Evolutionary conservation across 2,888 invertebrate genomes (phyloP).

Genomic region (Cerastis rubricosa): DNA sequence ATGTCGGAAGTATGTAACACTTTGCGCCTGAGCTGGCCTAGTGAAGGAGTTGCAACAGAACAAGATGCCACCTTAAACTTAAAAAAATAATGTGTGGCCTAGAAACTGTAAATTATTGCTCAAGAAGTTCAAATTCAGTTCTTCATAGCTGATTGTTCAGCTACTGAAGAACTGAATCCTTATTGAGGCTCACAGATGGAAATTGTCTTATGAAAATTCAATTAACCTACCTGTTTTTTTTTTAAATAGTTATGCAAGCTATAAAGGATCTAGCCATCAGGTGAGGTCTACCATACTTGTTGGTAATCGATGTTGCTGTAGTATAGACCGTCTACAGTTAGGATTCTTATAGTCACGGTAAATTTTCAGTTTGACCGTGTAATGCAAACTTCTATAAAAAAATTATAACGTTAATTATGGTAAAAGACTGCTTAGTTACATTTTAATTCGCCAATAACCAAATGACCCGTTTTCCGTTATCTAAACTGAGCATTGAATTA

Average conservation of each 20-base stretch:
- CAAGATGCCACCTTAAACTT: neutral
- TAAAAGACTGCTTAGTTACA: neutral
- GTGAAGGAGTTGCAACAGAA: neutral
- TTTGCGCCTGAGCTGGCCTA: neutral
- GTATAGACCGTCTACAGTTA: neutral
- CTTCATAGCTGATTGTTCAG: too few relatives aligned
- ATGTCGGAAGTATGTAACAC: neutral
- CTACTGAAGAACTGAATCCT: too few relatives aligned
- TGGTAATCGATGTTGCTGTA: neutral
- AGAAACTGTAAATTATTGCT: neutral
- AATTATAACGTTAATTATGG: neutral
- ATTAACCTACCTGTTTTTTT: neutral
- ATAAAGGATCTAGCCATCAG: neutral
- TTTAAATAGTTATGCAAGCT: too few relatives aligned
- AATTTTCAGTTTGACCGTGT: too few relatives aligned
- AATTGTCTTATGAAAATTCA: neutral
- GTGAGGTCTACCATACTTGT: neutral
- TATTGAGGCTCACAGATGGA: neutral
- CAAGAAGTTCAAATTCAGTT: neutral
- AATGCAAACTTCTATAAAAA: too few relatives aligned
- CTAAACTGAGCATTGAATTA: constrained; percentile 8
- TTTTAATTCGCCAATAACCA: neutral
- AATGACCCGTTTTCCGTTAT: constrained; percentile 3
- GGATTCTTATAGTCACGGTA: neutral
- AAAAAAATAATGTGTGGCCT: neutral